These are phyloP conservation scores for Euura lappo DNA, from an alignment of 1,140 invertebrate species.

Conservation along the genomic window DNA sequence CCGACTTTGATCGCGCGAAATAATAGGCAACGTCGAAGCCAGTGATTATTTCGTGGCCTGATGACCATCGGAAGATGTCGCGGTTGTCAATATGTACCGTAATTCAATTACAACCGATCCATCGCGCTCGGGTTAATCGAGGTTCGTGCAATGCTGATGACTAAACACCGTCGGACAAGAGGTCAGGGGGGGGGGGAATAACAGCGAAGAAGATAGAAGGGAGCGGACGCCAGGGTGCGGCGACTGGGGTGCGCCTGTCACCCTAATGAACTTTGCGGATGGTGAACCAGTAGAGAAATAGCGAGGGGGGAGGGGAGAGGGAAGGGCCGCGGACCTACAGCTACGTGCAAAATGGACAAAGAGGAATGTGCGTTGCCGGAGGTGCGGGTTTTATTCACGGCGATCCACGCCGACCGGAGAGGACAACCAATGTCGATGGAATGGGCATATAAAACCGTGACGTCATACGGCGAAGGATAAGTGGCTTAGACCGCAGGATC, in stretches of 20 bases:
- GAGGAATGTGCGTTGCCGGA: background rate
- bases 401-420: background rate
- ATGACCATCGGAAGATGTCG: background rate
- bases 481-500: background rate
- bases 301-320: background rate
- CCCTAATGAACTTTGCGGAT: slow-evolving; percentile 27
- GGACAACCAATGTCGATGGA: background rate
- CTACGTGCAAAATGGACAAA: background rate
- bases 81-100: background rate
- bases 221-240: slow-evolving; percentile 36
- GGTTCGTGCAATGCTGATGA: background rate
- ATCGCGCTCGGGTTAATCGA: background rate
- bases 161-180: background rate
- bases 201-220: background rate
- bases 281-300: background rate
- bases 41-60: background rate
- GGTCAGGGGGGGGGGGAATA: background rate
- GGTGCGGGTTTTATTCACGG: background rate
- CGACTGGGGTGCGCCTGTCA: slow-evolving; percentile 33
- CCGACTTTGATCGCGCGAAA: too few relatives aligned
- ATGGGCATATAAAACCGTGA: background rate
- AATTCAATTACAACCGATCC: background rate
- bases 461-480: background rate
- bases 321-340: background rate
- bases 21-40: too few relatives aligned